Conservation (phyloP, 2,888 invertebrate genomes). For the Phrixothrix hirtus region DNA sequence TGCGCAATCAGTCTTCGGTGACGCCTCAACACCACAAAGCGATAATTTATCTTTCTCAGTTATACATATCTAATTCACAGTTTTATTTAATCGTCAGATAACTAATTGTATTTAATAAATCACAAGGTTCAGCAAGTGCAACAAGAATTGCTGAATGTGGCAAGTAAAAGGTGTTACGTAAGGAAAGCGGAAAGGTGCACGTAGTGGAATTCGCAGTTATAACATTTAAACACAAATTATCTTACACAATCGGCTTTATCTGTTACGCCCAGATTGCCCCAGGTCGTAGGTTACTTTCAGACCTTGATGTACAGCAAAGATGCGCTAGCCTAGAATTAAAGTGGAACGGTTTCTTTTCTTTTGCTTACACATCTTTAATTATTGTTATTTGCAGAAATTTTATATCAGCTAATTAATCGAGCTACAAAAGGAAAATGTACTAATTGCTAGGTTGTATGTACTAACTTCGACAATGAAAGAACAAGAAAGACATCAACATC, state of each 20-base stretch:
- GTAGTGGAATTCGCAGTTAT: constrained; percentile 27
- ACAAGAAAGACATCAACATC: constrained; percentile 16
- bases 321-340: constrained; percentile 15
- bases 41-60: too few species aligned
- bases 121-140: too few species aligned
- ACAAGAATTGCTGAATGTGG: constrained; percentile 2
- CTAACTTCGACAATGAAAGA: not conserved
- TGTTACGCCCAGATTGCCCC: constrained; percentile 26
- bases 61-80: too few species aligned
- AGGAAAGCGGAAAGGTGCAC: constrained; percentile 24
- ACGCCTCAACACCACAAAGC: too few species aligned
- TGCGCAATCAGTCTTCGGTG: too few species aligned
- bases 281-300: constrained; percentile 25
- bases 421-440: not conserved
- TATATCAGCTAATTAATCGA: not conserved
- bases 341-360: constrained; percentile 10
- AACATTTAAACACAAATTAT: constrained; percentile 31
- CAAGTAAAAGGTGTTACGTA: constrained; percentile 27
- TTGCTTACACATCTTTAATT: not conserved
- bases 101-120: too few species aligned
- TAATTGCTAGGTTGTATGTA: not conserved
- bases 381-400: not conserved
- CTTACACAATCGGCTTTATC: constrained; percentile 28
- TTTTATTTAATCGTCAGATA: too few species aligned
- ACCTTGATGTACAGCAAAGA: constrained; percentile 9